A percentile compares a stretch with the other conserved stretches of the same genome.
Conservation (phyloP, 2,888 invertebrate genomes). For the Caenorhabditis angaria region DNA sequence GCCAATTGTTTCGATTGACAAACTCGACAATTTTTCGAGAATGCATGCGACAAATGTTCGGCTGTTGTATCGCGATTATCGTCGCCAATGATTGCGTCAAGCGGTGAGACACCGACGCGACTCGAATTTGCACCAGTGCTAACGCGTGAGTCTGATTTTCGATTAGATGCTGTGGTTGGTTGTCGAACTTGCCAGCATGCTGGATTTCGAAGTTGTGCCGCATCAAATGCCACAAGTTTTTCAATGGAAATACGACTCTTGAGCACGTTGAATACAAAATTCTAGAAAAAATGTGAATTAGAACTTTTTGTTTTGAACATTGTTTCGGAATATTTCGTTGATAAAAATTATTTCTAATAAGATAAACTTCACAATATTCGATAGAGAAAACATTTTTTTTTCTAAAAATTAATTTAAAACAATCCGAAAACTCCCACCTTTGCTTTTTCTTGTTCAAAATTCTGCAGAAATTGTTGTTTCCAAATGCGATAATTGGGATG, state of each 20-base stretch:
- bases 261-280: conserved; percentile 22
- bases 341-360: background rate
- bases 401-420: background rate
- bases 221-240: conserved; percentile 18
- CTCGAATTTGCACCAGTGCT: background rate
- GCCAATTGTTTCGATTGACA: conserved; percentile 27
- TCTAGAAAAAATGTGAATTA: conserved; percentile 5
- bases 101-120: conserved; percentile 14
- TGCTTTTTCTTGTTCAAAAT: conserved; percentile 24
- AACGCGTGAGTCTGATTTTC: background rate
- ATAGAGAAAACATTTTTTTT: background rate
- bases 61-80: conserved; percentile 38
- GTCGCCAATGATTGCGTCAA: conserved; percentile 40
- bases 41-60: conserved; percentile 41
- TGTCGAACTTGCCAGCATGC: conserved; percentile 11
- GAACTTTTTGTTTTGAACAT: background rate
- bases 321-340: background rate
- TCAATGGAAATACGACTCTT: conserved; percentile 17
- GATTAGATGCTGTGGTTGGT: background rate
- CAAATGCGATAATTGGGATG: conserved; percentile 33
- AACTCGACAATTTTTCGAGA: conserved; percentile 29
- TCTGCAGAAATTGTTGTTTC: conserved; percentile 33
- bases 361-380: background rate
- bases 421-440: background rate
- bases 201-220: conserved; percentile 25